Evolutionary conservation across 1,140 invertebrate genomes (phyloP).

Genomic region (Dreissena polymorpha): DNA sequence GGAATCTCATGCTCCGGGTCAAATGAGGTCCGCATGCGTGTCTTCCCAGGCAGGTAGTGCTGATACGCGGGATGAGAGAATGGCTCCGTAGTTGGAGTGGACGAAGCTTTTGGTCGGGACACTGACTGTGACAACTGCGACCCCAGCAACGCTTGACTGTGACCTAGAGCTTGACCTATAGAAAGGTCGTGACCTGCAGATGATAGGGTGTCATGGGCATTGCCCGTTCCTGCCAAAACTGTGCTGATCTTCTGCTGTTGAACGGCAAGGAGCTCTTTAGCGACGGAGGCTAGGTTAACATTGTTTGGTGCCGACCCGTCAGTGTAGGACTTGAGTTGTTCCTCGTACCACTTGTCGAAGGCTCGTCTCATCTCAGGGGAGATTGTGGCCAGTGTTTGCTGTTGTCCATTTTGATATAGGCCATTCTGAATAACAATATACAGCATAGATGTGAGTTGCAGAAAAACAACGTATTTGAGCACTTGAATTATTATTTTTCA

Average conservation of each 20-base stretch:
- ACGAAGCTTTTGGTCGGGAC: constrained; percentile 45
- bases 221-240: constrained; percentile 3
- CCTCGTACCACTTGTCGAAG: constrained; percentile 80
- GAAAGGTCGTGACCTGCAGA: constrained; percentile 24
- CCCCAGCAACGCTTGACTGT: background rate
- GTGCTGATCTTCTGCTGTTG: constrained; percentile 46
- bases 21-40: constrained; percentile 85
- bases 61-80: constrained; percentile 45
- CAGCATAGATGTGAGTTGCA: background rate
- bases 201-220: background rate
- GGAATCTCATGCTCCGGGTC: constrained; percentile 97
- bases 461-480: too few species aligned
- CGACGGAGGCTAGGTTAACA: constrained; percentile 27
- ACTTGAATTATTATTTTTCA: too few species aligned
- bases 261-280: constrained; percentile 32
- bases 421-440: constrained; percentile 24
- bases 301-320: background rate
- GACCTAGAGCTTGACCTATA: background rate
- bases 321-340: constrained; percentile 69
- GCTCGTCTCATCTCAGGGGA: constrained; percentile 75
- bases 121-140: constrained; percentile 39
- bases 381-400: constrained; percentile 70
- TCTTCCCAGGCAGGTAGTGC: constrained; percentile 67
- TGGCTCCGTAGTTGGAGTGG: constrained; percentile 41
- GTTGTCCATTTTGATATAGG: constrained; percentile 18